Evolutionary conservation across 2,888 invertebrate genomes (phyloP).

Genomic region (Herminia tarsipennalis): DNA sequence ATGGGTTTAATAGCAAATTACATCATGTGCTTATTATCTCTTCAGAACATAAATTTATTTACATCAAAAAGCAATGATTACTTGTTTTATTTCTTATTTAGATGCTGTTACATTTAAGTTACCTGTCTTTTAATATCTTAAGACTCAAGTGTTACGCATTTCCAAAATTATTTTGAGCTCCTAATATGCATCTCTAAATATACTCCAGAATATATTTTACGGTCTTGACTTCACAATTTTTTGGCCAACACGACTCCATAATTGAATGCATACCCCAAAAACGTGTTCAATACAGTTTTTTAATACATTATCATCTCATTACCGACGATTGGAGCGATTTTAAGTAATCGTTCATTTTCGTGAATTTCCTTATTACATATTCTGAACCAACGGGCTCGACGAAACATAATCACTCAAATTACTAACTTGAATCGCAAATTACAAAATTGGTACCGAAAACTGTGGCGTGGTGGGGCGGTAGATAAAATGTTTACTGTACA

Average conservation of each 20-base stretch:
- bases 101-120: constrained; percentile 1
- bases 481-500: constrained; percentile 45
- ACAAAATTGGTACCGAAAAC: constrained; percentile 70
- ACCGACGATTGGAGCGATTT: constrained; percentile 57
- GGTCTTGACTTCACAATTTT: constrained; percentile 17
- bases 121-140: constrained; percentile 1
- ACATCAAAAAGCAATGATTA: constrained; percentile 1
- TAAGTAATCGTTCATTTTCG: constrained; percentile 64
- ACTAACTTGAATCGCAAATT: constrained; percentile 78
- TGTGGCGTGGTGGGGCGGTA: constrained; percentile 43
- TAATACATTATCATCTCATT: constrained; percentile 73
- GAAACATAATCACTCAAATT: constrained; percentile 75
- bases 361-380: constrained; percentile 72
- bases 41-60: constrained; percentile 2
- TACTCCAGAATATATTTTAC: constrained; percentile 15
- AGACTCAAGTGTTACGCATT: constrained; percentile 1
- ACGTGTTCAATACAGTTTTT: constrained; percentile 49
- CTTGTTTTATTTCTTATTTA: constrained; percentile 6
- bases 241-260: constrained; percentile 34
- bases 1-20: constrained; percentile 7
- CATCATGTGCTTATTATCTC: constrained; percentile 7
- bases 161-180: constrained; percentile 18
- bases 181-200: constrained; percentile 18
- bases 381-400: constrained; percentile 58
- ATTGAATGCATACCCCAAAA: constrained; percentile 34